Percentiles rank a stretch among this genome's conserved stretches.
These are phyloP conservation scores for Apamea crenata DNA, from an alignment of 2,888 invertebrate species.

Conservation along the genomic window DNA sequence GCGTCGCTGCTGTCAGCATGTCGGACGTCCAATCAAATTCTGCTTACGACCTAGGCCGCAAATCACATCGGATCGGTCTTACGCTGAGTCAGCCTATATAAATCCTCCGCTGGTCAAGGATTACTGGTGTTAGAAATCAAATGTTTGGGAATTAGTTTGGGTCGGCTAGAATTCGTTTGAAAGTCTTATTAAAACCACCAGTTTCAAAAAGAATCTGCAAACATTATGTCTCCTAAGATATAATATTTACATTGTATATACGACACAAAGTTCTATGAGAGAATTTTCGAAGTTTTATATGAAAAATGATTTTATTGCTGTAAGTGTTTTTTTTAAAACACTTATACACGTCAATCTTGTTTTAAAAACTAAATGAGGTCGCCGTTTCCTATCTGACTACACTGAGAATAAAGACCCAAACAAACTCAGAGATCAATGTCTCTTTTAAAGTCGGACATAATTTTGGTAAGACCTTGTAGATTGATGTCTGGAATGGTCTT, in stretches of 20 bases:
- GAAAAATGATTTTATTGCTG: too few relatives aligned
- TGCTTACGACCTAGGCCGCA: conserved; percentile 61
- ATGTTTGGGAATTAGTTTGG: conserved; percentile 37
- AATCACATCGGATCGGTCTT: conserved; percentile 61
- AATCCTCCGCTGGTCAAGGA: conserved; percentile 47
- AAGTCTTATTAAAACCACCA: not conserved
- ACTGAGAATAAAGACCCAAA: not conserved
- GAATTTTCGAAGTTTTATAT: not conserved
- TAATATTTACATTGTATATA: too few relatives aligned
- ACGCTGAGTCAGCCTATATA: conserved; percentile 59
- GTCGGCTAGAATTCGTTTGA: not conserved
- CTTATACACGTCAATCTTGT: not conserved
- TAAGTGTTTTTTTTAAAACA: not conserved
- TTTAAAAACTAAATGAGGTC: not conserved
- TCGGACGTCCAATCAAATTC: conserved; percentile 65
- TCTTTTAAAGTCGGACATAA: not conserved
- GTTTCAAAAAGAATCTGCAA: not conserved
- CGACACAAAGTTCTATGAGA: not conserved
- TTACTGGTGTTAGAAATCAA: conserved; percentile 44
- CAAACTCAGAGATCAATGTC: not conserved
- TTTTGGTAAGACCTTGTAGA: not conserved
- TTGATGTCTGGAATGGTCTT: not conserved
- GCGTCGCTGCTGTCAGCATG: conserved; percentile 58
- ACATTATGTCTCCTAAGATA: not conserved
- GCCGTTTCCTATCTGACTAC: too few relatives aligned